phyloP scores from a whole-genome alignment of 2,113 vertebrate species.

The Pagrus major region DNA sequence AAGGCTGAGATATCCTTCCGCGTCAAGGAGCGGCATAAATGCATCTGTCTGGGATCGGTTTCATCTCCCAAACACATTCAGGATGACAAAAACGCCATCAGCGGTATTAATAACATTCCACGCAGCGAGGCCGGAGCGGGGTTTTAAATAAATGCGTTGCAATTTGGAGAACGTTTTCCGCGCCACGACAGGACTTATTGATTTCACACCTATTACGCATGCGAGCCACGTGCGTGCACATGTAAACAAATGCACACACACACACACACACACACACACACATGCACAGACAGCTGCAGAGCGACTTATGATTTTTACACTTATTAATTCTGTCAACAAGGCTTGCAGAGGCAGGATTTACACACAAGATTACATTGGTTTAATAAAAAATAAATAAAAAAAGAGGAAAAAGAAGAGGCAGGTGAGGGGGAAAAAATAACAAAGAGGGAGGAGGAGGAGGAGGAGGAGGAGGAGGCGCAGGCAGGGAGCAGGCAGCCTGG shows the following conservation, averaged over 20 bases:
- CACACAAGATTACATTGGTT: constrained; percentile 81
- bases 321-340: constrained; percentile 81
- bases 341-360: constrained; percentile 80
- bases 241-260: constrained; percentile 71
- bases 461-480: constrained; percentile 43
- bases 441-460: constrained; percentile 58
- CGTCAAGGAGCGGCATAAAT: constrained; percentile 65
- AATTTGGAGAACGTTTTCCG: constrained; percentile 69
- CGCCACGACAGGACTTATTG: constrained; percentile 76
- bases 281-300: constrained; percentile 65
- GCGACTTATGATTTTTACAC: constrained; percentile 80
- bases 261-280: constrained; percentile 45
- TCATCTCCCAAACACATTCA: constrained; percentile 69
- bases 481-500: constrained; percentile 68
- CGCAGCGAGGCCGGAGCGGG: constrained; percentile 44
- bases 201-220: constrained; percentile 80
- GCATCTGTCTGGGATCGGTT: constrained; percentile 76
- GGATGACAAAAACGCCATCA: constrained; percentile 67
- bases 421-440: constrained; percentile 52
- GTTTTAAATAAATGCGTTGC: constrained; percentile 75
- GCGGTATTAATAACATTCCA: constrained; percentile 73
- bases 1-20: constrained; percentile 69
- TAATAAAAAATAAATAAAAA: constrained; percentile 58
- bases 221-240: constrained; percentile 68
- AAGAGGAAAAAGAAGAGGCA: constrained; percentile 28